A percentile compares a stretch with the other conserved stretches of the same genome.
Evolutionary conservation across 2,888 invertebrate genomes (phyloP).

Genomic region (Acanthosepion esculentum): DNA sequence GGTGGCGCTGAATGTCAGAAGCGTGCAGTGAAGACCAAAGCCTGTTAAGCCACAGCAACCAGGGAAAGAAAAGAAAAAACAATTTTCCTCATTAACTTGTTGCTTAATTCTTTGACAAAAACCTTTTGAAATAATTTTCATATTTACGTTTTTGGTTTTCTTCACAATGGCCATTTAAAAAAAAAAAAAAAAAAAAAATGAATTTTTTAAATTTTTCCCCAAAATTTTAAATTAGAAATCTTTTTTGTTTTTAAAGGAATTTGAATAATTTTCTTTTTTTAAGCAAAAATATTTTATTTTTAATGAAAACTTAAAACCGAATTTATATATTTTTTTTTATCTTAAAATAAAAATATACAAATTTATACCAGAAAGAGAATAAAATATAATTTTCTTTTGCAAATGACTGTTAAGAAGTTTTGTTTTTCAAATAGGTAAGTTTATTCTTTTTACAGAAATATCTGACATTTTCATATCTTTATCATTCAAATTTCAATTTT

Average conservation of each 20-base stretch:
- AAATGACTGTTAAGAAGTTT: neutral
- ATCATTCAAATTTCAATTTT: neutral
- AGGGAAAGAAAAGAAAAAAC: neutral
- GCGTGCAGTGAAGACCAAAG: constrained; percentile 66
- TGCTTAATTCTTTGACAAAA: neutral
- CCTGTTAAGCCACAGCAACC: constrained; percentile 55
- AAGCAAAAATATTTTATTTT: neutral
- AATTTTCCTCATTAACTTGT: constrained; percentile 58
- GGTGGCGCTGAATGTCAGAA: constrained; percentile 68
- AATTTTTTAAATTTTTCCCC: neutral
- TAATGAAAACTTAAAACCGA: neutral
- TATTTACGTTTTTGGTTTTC: neutral
- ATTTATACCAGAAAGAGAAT: neutral
- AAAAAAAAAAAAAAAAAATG: neutral
- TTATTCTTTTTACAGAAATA: neutral
- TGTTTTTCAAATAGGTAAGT: neutral
- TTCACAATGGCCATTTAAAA: neutral
- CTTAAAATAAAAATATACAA: neutral
- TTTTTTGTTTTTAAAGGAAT: neutral
- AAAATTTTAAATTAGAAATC: neutral
- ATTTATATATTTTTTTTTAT: neutral
- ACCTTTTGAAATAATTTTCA: neutral
- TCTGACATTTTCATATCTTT: neutral
- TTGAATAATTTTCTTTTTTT: neutral
- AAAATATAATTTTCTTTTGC: neutral